A percentile compares a stretch with the other conserved stretches of the same genome.
phyloP scores from a whole-genome alignment of 2,888 invertebrate genomes.

The Ectropis crepuscularia region DNA sequence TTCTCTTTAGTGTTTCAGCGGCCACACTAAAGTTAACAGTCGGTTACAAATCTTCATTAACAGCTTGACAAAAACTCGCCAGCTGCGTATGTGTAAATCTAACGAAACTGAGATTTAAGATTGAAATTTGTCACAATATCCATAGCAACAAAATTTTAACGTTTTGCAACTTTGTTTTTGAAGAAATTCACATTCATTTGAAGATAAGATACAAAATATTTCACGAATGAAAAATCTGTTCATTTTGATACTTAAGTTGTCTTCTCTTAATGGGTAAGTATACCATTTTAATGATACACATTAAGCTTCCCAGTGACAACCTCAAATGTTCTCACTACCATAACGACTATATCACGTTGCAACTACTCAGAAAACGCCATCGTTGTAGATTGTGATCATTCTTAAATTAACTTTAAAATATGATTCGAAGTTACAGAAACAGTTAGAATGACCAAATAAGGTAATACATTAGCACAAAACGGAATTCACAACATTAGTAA shows the following conservation, averaged over 20 bases:
- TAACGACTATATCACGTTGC: slow-evolving; percentile 50
- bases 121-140: slow-evolving; percentile 38
- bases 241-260: slow-evolving; percentile 27
- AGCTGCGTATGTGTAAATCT: slow-evolving; percentile 68
- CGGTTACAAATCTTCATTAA: slow-evolving; percentile 79
- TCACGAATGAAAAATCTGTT: neutral
- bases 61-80: slow-evolving; percentile 72
- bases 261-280: slow-evolving; percentile 36
- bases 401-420: slow-evolving; percentile 44
- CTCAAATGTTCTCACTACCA: slow-evolving; percentile 51
- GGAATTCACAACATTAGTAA: slow-evolving; percentile 59
- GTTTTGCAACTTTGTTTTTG: neutral
- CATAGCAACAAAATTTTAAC: slow-evolving; percentile 14
- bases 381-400: slow-evolving; percentile 47
- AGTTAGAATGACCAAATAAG: slow-evolving; percentile 50
- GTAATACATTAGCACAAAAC: no score
- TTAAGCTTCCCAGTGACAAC: slow-evolving; percentile 53
- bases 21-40: slow-evolving; percentile 67
- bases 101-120: slow-evolving; percentile 51
- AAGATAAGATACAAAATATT: neutral
- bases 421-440: slow-evolving; percentile 19
- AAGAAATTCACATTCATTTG: neutral
- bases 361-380: slow-evolving; percentile 40
- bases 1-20: slow-evolving; percentile 61
- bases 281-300: slow-evolving; percentile 50